Evolutionary conservation across 1,140 invertebrate genomes (phyloP), one percentile per base, ranked within the genome.

Genomic region (Plutomurus gul): DNA sequence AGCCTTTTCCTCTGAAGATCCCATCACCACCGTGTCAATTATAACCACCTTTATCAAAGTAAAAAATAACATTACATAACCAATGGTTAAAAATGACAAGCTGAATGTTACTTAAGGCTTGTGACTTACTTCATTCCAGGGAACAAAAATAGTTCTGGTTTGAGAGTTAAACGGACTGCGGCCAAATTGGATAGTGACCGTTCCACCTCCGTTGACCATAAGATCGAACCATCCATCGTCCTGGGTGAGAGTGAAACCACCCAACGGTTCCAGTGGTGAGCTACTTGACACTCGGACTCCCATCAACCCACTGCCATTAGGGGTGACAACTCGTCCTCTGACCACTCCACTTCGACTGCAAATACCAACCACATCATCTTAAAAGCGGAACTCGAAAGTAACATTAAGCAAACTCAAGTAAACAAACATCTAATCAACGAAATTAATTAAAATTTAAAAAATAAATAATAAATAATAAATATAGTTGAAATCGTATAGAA

Each of bases 221-320:
- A 99, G 90, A 87, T 99, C 97, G 88, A 99, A 99, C 92, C 96
- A 95, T 47, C 94, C 94, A 84, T 95, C 94, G 82, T 95, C 93
- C 81, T 94, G 89, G 3, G 96, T 98, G 16, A 98, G 87, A 0
- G 96, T 99, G 86, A 97, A 98, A 1, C 97, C 97, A 89, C 97
- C 96, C 40, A 94, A 87, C 0, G 93, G 91, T 89, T 97, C 96
- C 40, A 94, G 86, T 0, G 93, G 91, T 13, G 94, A 96, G 79
- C 93, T 94, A 7, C 94, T 96, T 75, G 94, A 95, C 0, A 99
- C 96, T 65, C 96, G 89, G 4, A 98, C 96, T 47, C 97, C 96
- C 86, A 97, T 93, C 73, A 99, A 88, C 18, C 96, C 95, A 84
- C 94, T 96, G 36, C 94, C 95, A 85, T 97, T 91, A 27, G 92